Conservation (phyloP, 2,113 vertebrate genomes). For the Laterallus jamaicensis region DNA sequence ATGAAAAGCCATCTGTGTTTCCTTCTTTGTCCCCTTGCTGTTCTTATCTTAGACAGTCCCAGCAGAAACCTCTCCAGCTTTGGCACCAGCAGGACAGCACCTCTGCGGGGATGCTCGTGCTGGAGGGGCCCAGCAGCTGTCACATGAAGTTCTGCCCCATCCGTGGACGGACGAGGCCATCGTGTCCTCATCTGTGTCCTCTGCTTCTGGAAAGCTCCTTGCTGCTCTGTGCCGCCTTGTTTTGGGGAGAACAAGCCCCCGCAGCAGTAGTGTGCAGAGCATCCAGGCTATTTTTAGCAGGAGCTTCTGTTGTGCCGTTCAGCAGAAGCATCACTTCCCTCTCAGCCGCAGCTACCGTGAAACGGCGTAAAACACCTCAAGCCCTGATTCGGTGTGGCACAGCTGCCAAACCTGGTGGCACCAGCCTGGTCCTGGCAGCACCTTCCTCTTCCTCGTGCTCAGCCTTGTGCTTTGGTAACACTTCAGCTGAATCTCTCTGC, state of each 20-base stretch:
- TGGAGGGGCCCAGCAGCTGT: too few species aligned
- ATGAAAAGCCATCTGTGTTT: not conserved
- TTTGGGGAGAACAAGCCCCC: too few species aligned
- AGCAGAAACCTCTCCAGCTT: not conserved
- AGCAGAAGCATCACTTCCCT: conserved; percentile 14
- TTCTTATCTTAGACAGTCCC: not conserved
- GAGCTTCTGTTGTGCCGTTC: not conserved
- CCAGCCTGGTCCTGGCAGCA: not conserved
- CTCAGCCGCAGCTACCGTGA: not conserved
- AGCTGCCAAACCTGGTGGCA: accelerated
- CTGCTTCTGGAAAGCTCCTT: not conserved
- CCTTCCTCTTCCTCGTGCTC: not conserved
- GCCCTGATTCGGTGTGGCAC: accelerated
- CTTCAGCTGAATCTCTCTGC: not conserved
- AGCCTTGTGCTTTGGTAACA: not conserved
- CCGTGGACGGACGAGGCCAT: not conserved
- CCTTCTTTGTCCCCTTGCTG: not conserved
- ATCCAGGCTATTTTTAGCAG: not conserved
- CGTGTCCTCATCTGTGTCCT: too few species aligned
- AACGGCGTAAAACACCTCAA: not conserved
- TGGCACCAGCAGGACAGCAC: not conserved
- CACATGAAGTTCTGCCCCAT: accelerated
- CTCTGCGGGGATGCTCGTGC: accelerated
- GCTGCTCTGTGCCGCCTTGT: not conserved
- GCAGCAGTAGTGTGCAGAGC: not conserved